Base-by-base conservation (phyloP, 1,140 invertebrate species). In the Araneus ventricosus region DNA sequence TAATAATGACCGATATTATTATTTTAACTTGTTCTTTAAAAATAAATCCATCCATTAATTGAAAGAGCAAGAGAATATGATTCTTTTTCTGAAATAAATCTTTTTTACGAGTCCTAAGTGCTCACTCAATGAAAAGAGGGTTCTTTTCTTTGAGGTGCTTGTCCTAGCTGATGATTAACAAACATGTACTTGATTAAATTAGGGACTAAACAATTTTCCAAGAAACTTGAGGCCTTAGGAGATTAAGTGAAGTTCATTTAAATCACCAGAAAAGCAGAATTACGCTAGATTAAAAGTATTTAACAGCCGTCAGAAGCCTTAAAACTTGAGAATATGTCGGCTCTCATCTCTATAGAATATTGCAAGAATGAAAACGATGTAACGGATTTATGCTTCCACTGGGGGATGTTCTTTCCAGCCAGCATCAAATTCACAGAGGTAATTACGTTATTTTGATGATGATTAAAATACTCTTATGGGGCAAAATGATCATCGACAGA, bases 111-210 rank as follows among this genome's bases (percentile, higher is more conserved):
- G 27, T 22, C 1, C 20, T 86, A 86, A 84, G 24, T 45, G 24
- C 45, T 84, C 52, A 52, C n/a, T 45, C 17, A 84, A 45, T 4
- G 59, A 63, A 87, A 39, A 87, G 45, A 87, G 27, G 52, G 24
- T 24, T 52, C 88, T 89, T 45, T n/a, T 89, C 27, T 67, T 8
- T 67, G 8, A 67, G 63, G 22, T 52, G 63, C 39, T 89, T 63
- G 37, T 20, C 39, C 27, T 10, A 88, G 86, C 86, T 34, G 37
- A 79, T 89, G 67, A 89, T 89, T 89, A 75, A 89, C 88, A 89
- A 89, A 89, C 67, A 89, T n/a, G 88, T 34, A 79, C 88, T 89
- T 89, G n/a, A 89, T 89, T 89, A 89, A 89, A 79, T 89, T 67
- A 75, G 22, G n/a, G 41, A 45, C 30, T 57, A 75, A 27, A 14